A percentile compares a stretch with the other conserved stretches of the same genome.
Evolutionary conservation across 1,140 invertebrate genomes (phyloP).

Genomic region (Lordiphosa stackelbergi): DNA sequence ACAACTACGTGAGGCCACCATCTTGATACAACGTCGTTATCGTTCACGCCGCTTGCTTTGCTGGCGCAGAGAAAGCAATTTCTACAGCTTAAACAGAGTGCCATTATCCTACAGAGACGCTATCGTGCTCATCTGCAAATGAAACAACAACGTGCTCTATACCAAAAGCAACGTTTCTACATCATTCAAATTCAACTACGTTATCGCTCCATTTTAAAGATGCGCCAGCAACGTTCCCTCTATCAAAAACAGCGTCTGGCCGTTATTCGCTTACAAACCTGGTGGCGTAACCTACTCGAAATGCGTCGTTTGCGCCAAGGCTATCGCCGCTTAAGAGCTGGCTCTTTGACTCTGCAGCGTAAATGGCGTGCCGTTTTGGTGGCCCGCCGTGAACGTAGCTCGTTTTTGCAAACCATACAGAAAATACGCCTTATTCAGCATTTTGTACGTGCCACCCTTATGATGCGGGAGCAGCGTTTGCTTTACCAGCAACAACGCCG

Average conservation of each 20-base stretch:
- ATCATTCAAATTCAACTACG: conserved; percentile 43
- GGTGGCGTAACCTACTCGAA: conserved; percentile 49
- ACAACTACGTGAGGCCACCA: conserved; percentile 24
- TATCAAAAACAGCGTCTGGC: conserved; percentile 38
- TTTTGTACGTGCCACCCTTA: conserved; percentile 61
- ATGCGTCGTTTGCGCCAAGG: conserved; percentile 45
- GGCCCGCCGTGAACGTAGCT: conserved; percentile 46
- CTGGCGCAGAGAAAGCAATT: conserved; percentile 13
- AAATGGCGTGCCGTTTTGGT: conserved; percentile 43
- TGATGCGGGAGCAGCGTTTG: conserved; percentile 36
- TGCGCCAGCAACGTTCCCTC: conserved; percentile 29
- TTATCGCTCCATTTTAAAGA: conserved; percentile 33
- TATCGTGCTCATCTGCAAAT: conserved; percentile 40
- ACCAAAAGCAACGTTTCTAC: conserved; percentile 42
- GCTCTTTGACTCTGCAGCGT: conserved; percentile 65
- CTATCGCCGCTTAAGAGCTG: conserved; percentile 48
- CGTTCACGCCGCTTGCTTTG: conserved; percentile 39
- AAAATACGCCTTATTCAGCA: conserved; percentile 73
- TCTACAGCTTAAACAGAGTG: conserved; percentile 8
- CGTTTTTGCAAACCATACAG: conserved; percentile 55
- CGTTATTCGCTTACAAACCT: conserved; percentile 50
- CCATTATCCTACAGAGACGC: conserved; percentile 35
- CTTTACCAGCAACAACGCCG: conserved; percentile 74
- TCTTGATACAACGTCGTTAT: conserved; percentile 40
- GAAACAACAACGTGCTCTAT: conserved; percentile 33